Conservation (phyloP, 2,888 invertebrate genomes). For the Eupithecia tripunctaria region DNA sequence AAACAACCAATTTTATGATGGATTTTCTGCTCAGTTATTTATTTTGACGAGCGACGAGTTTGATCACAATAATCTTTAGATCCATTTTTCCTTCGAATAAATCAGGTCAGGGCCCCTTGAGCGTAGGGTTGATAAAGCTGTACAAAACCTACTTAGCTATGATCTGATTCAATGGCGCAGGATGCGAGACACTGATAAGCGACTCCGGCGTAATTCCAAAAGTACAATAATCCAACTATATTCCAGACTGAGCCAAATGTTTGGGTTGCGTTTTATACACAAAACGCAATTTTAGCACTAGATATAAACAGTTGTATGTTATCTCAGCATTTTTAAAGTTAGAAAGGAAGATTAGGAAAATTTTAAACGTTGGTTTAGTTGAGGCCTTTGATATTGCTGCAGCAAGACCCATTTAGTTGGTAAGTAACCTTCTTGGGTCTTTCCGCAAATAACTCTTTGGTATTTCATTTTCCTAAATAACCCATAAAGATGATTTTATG, state of each 20-base stretch:
- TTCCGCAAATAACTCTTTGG: too few species aligned
- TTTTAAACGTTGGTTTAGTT: conserved; percentile 16
- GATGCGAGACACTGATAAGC: conserved; percentile 27
- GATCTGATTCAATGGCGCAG: conserved; percentile 13
- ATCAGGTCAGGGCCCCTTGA: neutral
- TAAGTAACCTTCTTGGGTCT: too few species aligned
- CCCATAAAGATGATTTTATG: too few species aligned
- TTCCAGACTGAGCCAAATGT: conserved; percentile 21
- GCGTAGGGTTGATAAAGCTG: neutral
- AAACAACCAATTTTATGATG: too few species aligned
- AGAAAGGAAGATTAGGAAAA: conserved; percentile 18
- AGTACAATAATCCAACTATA: conserved; percentile 30
- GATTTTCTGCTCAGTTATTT: neutral
- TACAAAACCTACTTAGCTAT: neutral
- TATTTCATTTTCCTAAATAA: too few species aligned
- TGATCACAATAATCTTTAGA: neutral
- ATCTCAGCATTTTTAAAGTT: conserved; percentile 25
- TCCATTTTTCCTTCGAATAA: neutral
- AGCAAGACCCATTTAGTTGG: neutral
- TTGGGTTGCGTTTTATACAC: conserved; percentile 29
- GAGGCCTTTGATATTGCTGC: conserved; percentile 3
- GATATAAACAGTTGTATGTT: conserved; percentile 17
- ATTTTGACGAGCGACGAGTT: neutral
- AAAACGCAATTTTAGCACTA: conserved; percentile 22
- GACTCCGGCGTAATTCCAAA: conserved; percentile 29